Base-by-base conservation (phyloP, 2,888 invertebrate species). In the Kryphioiulus occultus region DNA sequence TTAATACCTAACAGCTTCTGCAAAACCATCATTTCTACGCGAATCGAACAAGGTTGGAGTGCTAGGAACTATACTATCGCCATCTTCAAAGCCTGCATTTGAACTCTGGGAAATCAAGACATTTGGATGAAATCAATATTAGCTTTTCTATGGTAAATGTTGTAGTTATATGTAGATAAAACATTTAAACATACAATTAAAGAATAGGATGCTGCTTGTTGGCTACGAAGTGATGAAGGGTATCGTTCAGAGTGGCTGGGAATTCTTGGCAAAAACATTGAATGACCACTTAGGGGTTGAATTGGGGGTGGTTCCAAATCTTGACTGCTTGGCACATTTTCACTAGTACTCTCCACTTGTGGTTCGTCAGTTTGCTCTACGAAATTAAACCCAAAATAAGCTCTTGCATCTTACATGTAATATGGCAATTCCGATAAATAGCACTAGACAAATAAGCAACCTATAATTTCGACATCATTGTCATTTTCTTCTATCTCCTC, bases 1-100 rank as follows among this genome's bases (percentile, higher is more conserved):
- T 30, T 19, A 53, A 30, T 89, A 91, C 91, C 91, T 91, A 84
- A 98, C 96, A 84, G 97, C 97, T 91, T 97, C 97, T 68, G 97
- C 96, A 92, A 97, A 97, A 87, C 96, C 97, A 92, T 97, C 97
- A 89, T 94, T 95, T 89, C 97, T 93, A 88, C 96, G 93, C 4
- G 97, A 96, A 84, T 96, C 95, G 91, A 95, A 96, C 39, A 97
- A 93, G 4, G 97, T 96, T 26, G 98, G 97, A 17, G 97, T 97
- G 88, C 97, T 96, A 22, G 98, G 97, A 47, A 98, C 97, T 90
- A 97, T 97, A 90, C 96, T 93, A 89, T 95, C 95, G 19, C 94
- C 94, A 17, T 94, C 94, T 90, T 95, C 95, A 91, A 95, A 95
- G 89, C 93, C 93, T 47, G 93, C 93, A 89, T 93, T 93, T 26